phyloP scores from a whole-genome alignment of 2,888 invertebrate genomes.

The Sminthurides aquaticus region DNA sequence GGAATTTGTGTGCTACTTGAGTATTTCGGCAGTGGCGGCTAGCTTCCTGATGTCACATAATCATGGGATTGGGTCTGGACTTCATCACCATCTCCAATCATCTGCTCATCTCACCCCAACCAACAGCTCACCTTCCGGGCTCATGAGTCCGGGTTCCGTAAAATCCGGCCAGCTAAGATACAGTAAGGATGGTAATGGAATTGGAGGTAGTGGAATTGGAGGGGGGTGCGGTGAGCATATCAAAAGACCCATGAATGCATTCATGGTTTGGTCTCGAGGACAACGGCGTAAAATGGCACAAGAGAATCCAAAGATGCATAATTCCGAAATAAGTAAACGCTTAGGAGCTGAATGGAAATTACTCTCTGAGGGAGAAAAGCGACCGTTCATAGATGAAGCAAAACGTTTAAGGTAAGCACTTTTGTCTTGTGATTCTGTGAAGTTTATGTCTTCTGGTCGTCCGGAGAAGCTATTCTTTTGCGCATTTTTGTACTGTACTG shows the following conservation, averaged over 20 bases:
- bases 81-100: neutral
- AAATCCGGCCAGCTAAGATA: neutral
- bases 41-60: neutral
- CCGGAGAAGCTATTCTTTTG: no score
- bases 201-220: neutral
- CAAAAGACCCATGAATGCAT: constrained; percentile 36
- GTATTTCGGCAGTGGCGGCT: no score
- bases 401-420: constrained; percentile 60
- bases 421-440: neutral
- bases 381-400: constrained; percentile 85
- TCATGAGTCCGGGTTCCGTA: neutral
- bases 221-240: constrained; percentile 19
- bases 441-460: neutral
- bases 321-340: constrained; percentile 76
- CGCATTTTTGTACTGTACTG: no score
- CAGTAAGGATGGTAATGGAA: neutral
- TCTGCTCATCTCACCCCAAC: neutral
- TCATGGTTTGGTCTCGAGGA: constrained; percentile 75
- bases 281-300: constrained; percentile 86
- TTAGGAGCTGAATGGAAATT: constrained; percentile 84
- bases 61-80: neutral
- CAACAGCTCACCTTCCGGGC: neutral
- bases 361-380: constrained; percentile 73
- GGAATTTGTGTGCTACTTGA: no score
- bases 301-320: constrained; percentile 72